phyloP scores from a whole-genome alignment of 1,140 invertebrate species.

The Ridgeia piscesae region DNA sequence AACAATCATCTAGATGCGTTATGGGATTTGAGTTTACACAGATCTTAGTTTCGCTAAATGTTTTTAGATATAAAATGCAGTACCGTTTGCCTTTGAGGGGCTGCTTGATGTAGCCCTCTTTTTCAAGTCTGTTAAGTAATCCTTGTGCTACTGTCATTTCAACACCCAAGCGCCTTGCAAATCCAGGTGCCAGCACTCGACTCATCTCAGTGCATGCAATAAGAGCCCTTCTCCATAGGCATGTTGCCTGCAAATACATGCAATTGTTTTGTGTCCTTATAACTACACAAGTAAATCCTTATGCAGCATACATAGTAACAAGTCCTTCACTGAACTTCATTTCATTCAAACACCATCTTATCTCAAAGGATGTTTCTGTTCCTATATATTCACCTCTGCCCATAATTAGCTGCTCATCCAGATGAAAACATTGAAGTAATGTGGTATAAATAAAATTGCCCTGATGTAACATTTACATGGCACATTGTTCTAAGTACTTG shows the following conservation, averaged over 20 bases:
- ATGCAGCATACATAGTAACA: no score
- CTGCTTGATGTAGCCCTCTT: conserved; percentile 49
- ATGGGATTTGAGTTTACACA: not conserved
- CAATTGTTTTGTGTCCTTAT: not conserved
- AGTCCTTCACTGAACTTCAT: no score
- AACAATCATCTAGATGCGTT: not conserved
- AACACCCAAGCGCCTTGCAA: conserved; percentile 47
- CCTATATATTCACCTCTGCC: no score
- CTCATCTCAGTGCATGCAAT: conserved; percentile 43
- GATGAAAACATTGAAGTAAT: not conserved
- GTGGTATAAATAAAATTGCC: no score
- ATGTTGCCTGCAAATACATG: conserved; percentile 44
- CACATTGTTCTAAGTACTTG: no score
- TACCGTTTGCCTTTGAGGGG: conserved; percentile 46
- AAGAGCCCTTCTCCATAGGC: conserved; percentile 52
- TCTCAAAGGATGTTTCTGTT: no score
- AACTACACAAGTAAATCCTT: not conserved
- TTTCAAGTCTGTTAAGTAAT: conserved; percentile 50
- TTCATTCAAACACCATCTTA: no score
- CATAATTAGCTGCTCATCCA: no score
- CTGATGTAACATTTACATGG: no score
- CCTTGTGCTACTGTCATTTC: conserved; percentile 52
- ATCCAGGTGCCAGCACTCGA: conserved; percentile 40
- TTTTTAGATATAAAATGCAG: conserved; percentile 17
- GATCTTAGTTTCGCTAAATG: not conserved